Evolutionary conservation across 2,888 invertebrate genomes (phyloP), one percentile per base, ranked within the genome.

Genomic region (Leptinotarsa peninsularis): DNA sequence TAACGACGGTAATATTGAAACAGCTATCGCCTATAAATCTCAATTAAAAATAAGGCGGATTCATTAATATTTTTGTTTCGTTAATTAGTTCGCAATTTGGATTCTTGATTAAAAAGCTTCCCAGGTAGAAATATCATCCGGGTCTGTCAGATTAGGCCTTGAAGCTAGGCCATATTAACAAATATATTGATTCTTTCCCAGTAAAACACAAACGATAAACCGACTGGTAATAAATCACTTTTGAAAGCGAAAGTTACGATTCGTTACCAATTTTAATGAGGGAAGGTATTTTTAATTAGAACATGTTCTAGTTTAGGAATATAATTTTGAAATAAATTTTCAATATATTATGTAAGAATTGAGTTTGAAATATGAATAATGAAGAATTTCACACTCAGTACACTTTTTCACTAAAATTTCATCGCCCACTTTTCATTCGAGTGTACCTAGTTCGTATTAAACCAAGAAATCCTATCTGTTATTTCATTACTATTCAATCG

Each of bases 121-220:
- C 69, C 71, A 76, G 76, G 72, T 73, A 76, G 58, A 71, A 69
- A 72, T 43, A 43, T 73, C 70, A 67, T 60, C 49, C n/a, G 70
- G 58, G 43, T 60, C 56, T 70, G 63, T 70, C 54, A 14, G 21
- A 49, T n/a, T 72, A 63, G 54, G 27, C 60, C 75, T 63, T 52
- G 27, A 56, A 56, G 72, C 27, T 23, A 66, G 17, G 18, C 21
- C 49, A 50, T 52, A 27, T 23, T 43, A 56, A 71, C 56, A 66
- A 63, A 72, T 68, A 60, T 60, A 75, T 66, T 18, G 69, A 69
- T 56, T 33, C 33, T 21, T 27, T 56, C 69, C 18, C 33, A 56
- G 56, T 63, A 69, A 7, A 50, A 52, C 68, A 54, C 58, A 60
- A 60, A 43, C 49, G 0, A 33, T 18, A 21, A 70, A 49, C 49